Conservation (phyloP, 2,113 vertebrate species). For the Terrapene triunguis region DNA sequence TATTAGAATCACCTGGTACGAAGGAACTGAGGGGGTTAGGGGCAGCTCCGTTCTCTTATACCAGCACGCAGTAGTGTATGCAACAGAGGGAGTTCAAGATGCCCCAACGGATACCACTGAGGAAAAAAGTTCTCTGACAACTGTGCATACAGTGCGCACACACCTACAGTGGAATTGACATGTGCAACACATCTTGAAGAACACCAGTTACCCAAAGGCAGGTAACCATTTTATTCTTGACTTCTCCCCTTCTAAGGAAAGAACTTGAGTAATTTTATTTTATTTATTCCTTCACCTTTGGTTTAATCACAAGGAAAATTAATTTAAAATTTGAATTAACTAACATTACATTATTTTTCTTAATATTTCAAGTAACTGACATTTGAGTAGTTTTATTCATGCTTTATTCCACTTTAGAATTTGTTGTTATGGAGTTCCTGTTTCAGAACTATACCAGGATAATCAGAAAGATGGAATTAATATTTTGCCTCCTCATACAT, state of each 20-base stretch:
- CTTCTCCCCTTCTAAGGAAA: not conserved
- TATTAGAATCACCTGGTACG: not conserved
- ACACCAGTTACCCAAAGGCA: not conserved
- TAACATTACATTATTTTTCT: not conserved
- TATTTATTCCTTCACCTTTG: not conserved
- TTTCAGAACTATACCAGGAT: slow-evolving; percentile 21
- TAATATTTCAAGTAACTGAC: not conserved
- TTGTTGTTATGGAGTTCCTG: slow-evolving; percentile 70
- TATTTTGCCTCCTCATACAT: not conserved
- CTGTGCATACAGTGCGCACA: not conserved
- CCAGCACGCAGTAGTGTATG: not conserved
- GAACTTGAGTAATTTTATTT: not conserved
- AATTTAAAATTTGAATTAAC: not conserved
- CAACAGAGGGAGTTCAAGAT: not conserved
- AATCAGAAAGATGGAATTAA: slow-evolving; percentile 10
- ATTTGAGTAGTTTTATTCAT: not conserved
- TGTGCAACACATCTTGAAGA: not conserved
- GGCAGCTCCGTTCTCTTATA: not conserved
- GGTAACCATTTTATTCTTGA: not conserved
- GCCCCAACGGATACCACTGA: not conserved
- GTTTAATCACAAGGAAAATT: not conserved
- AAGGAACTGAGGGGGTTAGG: not conserved
- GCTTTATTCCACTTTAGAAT: slow-evolving; percentile 72
- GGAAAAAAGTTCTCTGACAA: not conserved
- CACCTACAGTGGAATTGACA: not conserved